A percentile compares a stretch with the other conserved stretches of the same genome.
These are phyloP conservation scores for Tridacna gigas DNA, from an alignment of 2,888 invertebrate genomes.

Conservation along the genomic window DNA sequence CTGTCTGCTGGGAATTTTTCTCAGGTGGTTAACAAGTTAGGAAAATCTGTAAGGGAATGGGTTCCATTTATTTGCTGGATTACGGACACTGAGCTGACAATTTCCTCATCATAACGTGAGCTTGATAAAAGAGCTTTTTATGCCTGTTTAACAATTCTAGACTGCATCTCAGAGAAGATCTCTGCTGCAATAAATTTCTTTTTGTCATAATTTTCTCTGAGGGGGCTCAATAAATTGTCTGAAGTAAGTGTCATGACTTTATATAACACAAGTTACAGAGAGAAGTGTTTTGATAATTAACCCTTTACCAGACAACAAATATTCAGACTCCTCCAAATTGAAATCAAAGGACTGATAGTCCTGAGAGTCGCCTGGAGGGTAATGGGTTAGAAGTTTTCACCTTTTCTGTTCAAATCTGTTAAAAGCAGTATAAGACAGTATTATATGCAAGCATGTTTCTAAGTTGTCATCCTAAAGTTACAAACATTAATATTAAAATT, in stretches of 20 bases:
- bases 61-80: background rate
- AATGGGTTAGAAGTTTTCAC: no score
- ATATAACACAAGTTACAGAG: background rate
- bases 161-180: background rate
- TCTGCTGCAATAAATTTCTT: background rate
- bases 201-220: constrained; percentile 4
- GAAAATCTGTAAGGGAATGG: background rate
- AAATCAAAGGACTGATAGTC: no score
- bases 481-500: no score
- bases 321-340: no score
- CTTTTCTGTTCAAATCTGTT: no score
- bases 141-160: background rate
- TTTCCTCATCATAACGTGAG: background rate
- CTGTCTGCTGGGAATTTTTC: no score
- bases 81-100: background rate
- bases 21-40: no score
- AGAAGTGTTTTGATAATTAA: background rate
- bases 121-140: background rate
- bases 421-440: no score
- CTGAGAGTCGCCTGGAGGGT: no score
- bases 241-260: background rate
- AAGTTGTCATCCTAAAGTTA: no score
- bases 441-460: no score
- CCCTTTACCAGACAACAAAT: no score
- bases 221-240: background rate